These are phyloP conservation scores for Strix uralensis DNA, from an alignment of 2,113 vertebrate species.

Conservation along the genomic window DNA sequence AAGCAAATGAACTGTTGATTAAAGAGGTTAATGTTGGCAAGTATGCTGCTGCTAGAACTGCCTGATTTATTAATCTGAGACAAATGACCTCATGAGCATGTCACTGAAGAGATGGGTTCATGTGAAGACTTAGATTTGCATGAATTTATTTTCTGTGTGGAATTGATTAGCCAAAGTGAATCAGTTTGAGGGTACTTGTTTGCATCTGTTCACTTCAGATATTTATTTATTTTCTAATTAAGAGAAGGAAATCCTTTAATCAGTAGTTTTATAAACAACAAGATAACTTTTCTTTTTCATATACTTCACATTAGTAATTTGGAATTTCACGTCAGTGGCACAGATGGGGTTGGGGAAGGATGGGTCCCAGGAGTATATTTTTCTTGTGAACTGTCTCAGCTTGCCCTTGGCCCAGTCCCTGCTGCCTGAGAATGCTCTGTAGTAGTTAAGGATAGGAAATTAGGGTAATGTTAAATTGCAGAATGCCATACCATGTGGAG, in stretches of 20 bases:
- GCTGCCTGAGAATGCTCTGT: neutral
- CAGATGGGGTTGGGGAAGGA: neutral
- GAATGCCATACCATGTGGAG: neutral
- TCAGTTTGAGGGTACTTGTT: neutral
- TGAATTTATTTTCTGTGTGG: neutral
- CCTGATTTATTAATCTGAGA: conserved; percentile 49
- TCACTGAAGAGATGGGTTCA: neutral
- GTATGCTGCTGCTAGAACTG: neutral
- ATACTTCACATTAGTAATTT: neutral
- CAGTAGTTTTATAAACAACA: neutral
- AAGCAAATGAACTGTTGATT: conserved; percentile 11
- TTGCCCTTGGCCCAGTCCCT: neutral
- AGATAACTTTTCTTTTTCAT: neutral
- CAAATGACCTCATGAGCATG: conserved; percentile 29
- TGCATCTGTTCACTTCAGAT: neutral
- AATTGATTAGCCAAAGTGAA: conserved; percentile 14
- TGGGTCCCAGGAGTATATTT: neutral
- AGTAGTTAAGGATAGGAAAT: neutral
- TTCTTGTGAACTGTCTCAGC: neutral
- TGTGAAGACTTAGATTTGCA: neutral
- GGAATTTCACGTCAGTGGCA: neutral
- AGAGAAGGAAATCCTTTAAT: neutral
- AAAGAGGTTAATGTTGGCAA: conserved; percentile 11
- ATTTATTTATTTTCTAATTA: conserved; percentile 16
- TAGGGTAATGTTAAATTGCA: neutral